Evolutionary conservation across 2,888 invertebrate species (phyloP), one percentile per base, ranked within the genome.

Genomic region (Notodonta dromedarius): DNA sequence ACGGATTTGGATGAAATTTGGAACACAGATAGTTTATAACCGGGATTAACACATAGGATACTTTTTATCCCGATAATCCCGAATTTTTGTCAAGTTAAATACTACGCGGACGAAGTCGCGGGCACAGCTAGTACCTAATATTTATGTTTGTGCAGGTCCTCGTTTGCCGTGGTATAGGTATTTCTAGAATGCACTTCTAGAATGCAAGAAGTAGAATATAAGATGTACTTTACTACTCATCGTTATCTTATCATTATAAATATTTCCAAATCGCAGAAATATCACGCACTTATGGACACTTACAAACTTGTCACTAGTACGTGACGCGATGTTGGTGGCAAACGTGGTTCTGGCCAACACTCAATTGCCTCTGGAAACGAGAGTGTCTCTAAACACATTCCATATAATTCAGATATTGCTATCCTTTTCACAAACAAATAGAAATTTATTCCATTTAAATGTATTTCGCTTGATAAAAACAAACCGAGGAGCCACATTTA

Each of bases 381-480:
- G 16, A 50, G 16, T 16, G 2, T 48, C 48, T 48, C 14, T n/a
- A 14, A n/a, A 48, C n/a, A 12, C 0, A 50, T 50, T 46, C 6
- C n/a, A n/a, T n/a, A n/a, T 50, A 50, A 16, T 11, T 50, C 16
- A 50, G 8, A 52, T 35, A 52, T 52, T 16, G 50, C 16, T 32
- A 32, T 32, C 32, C 16, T 8, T 35, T 52, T 24, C 11, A 40
- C 56, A 66, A 44, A 56, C 56, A 16, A 42, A 56, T 2, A 14
- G 16, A 62, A 57, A 61, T 64, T 53, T 56, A 60, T 69, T 60
- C 51, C 58, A 66, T 58, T 69, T 65, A 61, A 72, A 65, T 60
- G 61, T 60, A 66, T 66, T 66, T 62, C 50, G 66, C 61, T 64
- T 54, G 60, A 62, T 61, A 67, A 64, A 71, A 71, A 73, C 71